Evolutionary conservation across 2,888 invertebrate genomes (phyloP).

Genomic region (Parnassius mnemosyne): DNA sequence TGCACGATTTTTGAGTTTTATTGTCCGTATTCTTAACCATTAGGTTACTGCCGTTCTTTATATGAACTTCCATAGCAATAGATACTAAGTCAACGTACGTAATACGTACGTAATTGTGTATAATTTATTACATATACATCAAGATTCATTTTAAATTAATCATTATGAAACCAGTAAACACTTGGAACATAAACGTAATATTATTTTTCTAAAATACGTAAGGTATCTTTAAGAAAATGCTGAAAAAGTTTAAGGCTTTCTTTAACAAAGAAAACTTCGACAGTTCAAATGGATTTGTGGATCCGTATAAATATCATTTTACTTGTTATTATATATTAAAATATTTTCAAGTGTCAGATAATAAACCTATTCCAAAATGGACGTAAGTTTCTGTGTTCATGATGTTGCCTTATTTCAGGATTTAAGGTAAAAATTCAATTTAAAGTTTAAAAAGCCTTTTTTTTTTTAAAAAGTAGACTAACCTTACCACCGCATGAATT

Average conservation of each 20-base stretch:
- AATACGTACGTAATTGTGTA: conserved; percentile 3
- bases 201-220: not conserved
- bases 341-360: conserved; percentile 47
- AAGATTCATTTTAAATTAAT: too few relatives aligned
- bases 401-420: too few relatives aligned
- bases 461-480: conserved; percentile 20
- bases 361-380: conserved; percentile 40
- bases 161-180: too few relatives aligned
- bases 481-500: too few relatives aligned
- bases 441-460: conserved; percentile 34
- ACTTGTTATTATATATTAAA: conserved; percentile 47
- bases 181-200: too few relatives aligned
- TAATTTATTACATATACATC: conserved; percentile 3
- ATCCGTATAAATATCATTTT: conserved; percentile 53
- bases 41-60: too few relatives aligned
- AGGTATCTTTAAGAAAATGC: conserved; percentile 26
- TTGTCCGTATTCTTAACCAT: too few relatives aligned
- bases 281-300: conserved; percentile 42
- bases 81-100: not conserved
- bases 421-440: conserved; percentile 33
- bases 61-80: conserved; percentile 2
- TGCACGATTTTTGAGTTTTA: too few relatives aligned
- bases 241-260: conserved; percentile 41
- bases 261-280: conserved; percentile 49
- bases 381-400: conserved; percentile 37